phyloP scores from a whole-genome alignment of 2,888 invertebrate species.

The Hydroisotoma schaefferi region DNA sequence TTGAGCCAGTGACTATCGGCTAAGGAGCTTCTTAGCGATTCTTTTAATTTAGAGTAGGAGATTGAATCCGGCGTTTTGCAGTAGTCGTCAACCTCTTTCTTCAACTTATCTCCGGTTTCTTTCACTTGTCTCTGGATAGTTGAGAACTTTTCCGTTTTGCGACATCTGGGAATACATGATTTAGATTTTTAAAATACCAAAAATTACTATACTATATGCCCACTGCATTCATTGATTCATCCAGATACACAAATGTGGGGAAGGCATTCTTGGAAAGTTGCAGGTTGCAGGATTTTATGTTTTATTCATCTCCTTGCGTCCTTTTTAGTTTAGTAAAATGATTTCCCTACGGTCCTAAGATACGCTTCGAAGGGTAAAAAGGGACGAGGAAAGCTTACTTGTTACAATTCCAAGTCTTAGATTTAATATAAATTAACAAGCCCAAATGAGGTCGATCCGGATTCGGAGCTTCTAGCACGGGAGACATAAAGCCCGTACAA shows the following conservation, averaged over 20 bases:
- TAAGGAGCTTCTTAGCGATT: conserved; percentile 2
- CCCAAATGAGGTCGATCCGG: conserved; percentile 21
- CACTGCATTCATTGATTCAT: too few species aligned
- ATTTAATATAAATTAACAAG: conserved; percentile 18
- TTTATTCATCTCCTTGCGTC: too few species aligned
- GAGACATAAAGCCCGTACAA: conserved; percentile 20
- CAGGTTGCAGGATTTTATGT: too few species aligned
- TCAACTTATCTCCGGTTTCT: conserved; percentile 11
- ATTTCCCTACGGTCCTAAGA: too few species aligned
- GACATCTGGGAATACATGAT: conserved; percentile 9
- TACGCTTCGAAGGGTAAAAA: too few species aligned
- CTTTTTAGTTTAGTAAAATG: too few species aligned
- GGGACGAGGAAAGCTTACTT: too few species aligned
- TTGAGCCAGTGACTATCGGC: conserved; percentile 22
- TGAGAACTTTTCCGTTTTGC: conserved; percentile 19
- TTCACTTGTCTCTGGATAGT: conserved; percentile 14
- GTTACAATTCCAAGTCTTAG: conserved; percentile 27
- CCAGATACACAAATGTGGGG: too few species aligned
- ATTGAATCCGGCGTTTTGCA: background rate
- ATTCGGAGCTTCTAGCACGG: conserved; percentile 18
- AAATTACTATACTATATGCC: background rate
- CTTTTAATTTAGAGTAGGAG: background rate
- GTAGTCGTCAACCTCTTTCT: conserved; percentile 6
- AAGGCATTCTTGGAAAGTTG: too few species aligned
- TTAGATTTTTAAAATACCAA: background rate